These are phyloP conservation scores for Xenops minutus DNA, from an alignment of 2,797 vertebrate genomes.

Conservation along the genomic window DNA sequence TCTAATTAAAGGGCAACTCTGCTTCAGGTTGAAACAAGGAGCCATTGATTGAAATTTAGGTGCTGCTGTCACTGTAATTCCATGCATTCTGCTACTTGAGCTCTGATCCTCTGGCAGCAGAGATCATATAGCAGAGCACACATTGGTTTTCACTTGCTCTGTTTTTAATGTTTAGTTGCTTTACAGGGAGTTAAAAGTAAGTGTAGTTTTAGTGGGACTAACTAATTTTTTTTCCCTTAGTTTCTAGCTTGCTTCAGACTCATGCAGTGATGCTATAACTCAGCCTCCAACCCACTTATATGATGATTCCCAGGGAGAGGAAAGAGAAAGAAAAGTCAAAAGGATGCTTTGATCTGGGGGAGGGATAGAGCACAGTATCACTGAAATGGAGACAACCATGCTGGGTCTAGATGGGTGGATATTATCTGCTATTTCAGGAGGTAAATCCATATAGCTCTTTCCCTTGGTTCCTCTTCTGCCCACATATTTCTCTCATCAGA, in stretches of 20 bases:
- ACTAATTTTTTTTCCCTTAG: neutral
- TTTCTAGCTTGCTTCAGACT: neutral
- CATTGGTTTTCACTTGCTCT: neutral
- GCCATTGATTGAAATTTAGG: conserved; percentile 7
- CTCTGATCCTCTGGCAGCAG: neutral
- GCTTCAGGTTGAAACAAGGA: conserved; percentile 17
- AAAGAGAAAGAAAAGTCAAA: neutral
- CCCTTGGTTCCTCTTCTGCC: neutral
- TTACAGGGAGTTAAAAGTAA: neutral
- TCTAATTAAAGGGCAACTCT: conserved; percentile 20
- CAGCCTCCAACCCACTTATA: neutral
- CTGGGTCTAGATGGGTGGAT: neutral
- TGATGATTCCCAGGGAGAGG: neutral
- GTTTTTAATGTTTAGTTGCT: neutral
- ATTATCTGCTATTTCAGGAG: neutral
- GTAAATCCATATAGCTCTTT: conserved; percentile 16
- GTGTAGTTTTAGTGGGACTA: neutral
- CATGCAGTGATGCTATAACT: neutral
- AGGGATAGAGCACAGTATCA: neutral
- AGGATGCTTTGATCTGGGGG: neutral
- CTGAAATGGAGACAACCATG: neutral
- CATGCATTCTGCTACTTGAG: neutral
- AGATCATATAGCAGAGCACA: neutral
- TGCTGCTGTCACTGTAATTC: conserved; percentile 29
- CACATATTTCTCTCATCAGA: conserved; percentile 4